Evolutionary conservation across 2,888 invertebrate species (phyloP), one percentile per base, ranked within the genome.

Genomic region (Leistus spinibarbis): DNA sequence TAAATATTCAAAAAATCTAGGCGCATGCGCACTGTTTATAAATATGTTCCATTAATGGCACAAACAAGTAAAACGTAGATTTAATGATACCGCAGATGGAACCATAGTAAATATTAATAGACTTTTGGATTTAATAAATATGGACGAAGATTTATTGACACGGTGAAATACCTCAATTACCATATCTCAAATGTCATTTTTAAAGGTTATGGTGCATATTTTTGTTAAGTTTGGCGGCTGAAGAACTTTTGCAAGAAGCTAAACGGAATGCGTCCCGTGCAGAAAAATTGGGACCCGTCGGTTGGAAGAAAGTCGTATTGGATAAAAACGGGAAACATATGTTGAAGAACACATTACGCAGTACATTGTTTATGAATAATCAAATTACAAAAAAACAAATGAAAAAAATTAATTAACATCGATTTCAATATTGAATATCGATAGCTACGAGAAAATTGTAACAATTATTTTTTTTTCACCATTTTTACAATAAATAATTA

Each of bases 161-260:
- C 57, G 57, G 73, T 73, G 40, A 40, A 40, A 66, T 66, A 10
- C n/a, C 24, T 17, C 1, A 67, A 60, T n/a, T 22, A 40, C 9
- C 9, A 22, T 54, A n/a, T 20, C 19, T 68, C 10, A 54, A 23
- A 19, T 0, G 40, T 40, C 7, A 10, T 40, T 40, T 0, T 40
- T 3, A 40, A 64, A 40, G 54, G 54, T 54, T 40, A 64, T 60
- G 54, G 17, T 53, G 24, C 27, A 17, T 23, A 19, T 76, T 71
- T 53, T 64, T 68, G 77, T 77, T 10, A 67, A 81, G 82, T 70
- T 76, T 81, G 69, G 86, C 86, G 13, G 81, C 82, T 57, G 82
- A 83, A 77, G 86, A 86, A 79, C 79, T 86, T 13, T 78, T 86
- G 13, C 81, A 82, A 73, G 86, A 86, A 78, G 83, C 86, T 1